These are phyloP conservation scores for Stegastes partitus DNA, from an alignment of 2,113 vertebrate species.

Conservation along the genomic window DNA sequence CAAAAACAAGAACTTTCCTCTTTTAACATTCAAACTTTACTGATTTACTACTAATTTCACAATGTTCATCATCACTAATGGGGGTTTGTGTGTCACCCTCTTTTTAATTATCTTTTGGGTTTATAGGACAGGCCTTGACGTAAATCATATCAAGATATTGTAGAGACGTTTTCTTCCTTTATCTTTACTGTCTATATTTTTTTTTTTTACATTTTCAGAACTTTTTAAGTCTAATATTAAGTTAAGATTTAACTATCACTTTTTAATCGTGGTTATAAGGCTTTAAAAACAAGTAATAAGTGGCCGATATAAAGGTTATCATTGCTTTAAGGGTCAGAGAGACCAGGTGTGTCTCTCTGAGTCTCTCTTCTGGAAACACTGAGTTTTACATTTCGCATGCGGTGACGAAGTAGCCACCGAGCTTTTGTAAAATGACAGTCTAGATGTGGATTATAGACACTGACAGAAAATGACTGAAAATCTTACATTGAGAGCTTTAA, in stretches of 20 bases:
- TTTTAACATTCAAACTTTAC: slow-evolving; percentile 72
- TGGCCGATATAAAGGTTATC: slow-evolving; percentile 84
- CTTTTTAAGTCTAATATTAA: slow-evolving; percentile 78
- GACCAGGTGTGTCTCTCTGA: slow-evolving; percentile 59
- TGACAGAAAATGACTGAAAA: slow-evolving; percentile 71
- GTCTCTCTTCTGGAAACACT: slow-evolving; percentile 83
- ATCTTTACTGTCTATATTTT: slow-evolving; percentile 63
- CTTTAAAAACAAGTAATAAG: slow-evolving; percentile 88
- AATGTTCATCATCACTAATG: slow-evolving; percentile 82
- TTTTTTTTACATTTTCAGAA: slow-evolving; percentile 74
- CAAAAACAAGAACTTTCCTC: slow-evolving; percentile 88
- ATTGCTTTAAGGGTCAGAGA: slow-evolving; percentile 84
- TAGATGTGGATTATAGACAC: slow-evolving; percentile 62
- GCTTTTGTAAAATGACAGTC: slow-evolving; percentile 66
- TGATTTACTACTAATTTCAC: slow-evolving; percentile 84
- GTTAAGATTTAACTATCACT: slow-evolving; percentile 83
- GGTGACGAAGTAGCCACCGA: slow-evolving; percentile 44
- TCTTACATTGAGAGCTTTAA: slow-evolving; percentile 81
- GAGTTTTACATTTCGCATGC: slow-evolving; percentile 72
- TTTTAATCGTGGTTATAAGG: slow-evolving; percentile 87
- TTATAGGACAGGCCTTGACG: slow-evolving; percentile 90
- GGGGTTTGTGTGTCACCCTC: slow-evolving; percentile 71
- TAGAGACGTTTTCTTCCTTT: slow-evolving; percentile 82
- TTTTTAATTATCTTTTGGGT: slow-evolving; percentile 81
- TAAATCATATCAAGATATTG: slow-evolving; percentile 90